A percentile compares a stretch with the other conserved stretches of the same genome.
Evolutionary conservation across 2,113 vertebrate species (phyloP).

Genomic region (Entomyzon cyanotis): DNA sequence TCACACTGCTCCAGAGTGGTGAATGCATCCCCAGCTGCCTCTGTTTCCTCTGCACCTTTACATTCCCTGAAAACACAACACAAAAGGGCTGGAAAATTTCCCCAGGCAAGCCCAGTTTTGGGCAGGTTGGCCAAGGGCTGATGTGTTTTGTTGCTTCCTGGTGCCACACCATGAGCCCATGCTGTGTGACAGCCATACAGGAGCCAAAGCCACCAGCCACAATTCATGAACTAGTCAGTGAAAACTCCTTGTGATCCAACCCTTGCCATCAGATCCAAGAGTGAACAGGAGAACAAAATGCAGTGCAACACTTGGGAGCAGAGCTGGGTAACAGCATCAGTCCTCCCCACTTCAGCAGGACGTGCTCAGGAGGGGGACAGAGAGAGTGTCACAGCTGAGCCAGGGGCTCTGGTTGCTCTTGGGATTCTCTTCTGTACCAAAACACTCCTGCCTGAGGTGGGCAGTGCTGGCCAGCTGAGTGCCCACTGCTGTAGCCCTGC

Average conservation of each 20-base stretch:
- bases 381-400: background rate
- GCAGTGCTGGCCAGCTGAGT: background rate
- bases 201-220: background rate
- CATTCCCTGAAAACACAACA: background rate
- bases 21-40: background rate
- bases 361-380: background rate
- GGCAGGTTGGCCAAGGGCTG: background rate
- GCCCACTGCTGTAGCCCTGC: background rate
- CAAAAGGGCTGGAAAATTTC: background rate
- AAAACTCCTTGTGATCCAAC: background rate
- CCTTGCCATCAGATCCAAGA: background rate
- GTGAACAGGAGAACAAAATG: background rate
- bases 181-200: background rate
- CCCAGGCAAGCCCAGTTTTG: accelerated
- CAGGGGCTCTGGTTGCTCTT: background rate
- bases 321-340: background rate
- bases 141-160: background rate
- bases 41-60: background rate
- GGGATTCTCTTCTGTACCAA: background rate
- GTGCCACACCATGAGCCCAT: accelerated
- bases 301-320: background rate
- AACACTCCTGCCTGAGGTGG: accelerated
- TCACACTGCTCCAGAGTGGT: background rate
- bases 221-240: background rate
- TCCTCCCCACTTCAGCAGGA: background rate